Percentiles rank a stretch among this genome's conserved stretches.
Evolutionary conservation across 2,888 invertebrate species (phyloP).

Genomic region (Drosophila formosana): DNA sequence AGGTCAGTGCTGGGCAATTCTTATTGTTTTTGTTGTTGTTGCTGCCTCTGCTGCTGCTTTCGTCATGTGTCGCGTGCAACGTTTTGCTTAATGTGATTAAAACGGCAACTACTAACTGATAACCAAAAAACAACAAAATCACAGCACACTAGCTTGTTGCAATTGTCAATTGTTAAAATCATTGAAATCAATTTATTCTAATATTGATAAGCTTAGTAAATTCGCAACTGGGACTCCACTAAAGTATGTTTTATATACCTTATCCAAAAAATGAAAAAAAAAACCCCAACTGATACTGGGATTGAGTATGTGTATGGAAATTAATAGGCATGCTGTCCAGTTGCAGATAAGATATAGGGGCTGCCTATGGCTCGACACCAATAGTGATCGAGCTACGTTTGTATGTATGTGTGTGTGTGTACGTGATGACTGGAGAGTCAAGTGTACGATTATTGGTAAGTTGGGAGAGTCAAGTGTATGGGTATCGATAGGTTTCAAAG

Average conservation of each 20-base stretch:
- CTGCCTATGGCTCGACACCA: constrained; percentile 15
- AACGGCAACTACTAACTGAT: constrained; percentile 38
- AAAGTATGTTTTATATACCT: background rate
- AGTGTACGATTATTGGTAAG: constrained; percentile 5
- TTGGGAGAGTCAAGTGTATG: constrained; percentile 7
- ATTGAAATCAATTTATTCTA: background rate
- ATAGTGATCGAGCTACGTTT: constrained; percentile 14
- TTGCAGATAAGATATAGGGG: constrained; percentile 49
- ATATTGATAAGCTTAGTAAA: background rate
- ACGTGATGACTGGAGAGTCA: background rate
- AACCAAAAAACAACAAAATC: constrained; percentile 54
- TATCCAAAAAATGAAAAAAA: constrained; percentile 15
- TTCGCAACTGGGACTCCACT: constrained; percentile 10
- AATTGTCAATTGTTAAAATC: background rate
- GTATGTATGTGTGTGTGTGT: background rate
- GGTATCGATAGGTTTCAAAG: constrained; percentile 33
- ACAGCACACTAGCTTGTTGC: constrained; percentile 60
- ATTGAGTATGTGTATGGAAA: constrained; percentile 35
- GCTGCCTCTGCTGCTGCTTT: constrained; percentile 27
- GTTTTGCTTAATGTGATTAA: constrained; percentile 73
- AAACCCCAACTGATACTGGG: constrained; percentile 27
- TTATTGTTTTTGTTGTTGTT: constrained; percentile 17
- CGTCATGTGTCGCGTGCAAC: constrained; percentile 68
- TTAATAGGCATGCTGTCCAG: constrained; percentile 28
- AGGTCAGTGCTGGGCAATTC: constrained; percentile 66